Percentiles rank a stretch among this genome's conserved stretches.
Evolutionary conservation across 2,113 vertebrate genomes (phyloP).

Genomic region (Tachysurus vachellii): DNA sequence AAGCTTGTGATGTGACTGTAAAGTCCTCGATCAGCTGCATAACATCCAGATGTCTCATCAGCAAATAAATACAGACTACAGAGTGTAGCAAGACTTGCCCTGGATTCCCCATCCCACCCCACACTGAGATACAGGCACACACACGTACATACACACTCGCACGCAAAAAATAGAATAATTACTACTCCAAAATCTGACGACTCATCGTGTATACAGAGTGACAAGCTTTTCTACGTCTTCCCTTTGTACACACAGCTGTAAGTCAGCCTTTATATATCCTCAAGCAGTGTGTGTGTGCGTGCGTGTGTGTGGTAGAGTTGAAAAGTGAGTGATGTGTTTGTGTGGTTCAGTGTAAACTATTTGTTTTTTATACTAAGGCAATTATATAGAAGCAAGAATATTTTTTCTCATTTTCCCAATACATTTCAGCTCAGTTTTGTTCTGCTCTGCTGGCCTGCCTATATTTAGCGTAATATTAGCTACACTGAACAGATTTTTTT

Average conservation of each 20-base stretch:
- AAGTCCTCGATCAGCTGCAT: constrained; percentile 6
- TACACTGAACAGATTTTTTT: background rate
- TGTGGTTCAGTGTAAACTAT: background rate
- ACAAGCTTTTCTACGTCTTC: background rate
- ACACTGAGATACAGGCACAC: background rate
- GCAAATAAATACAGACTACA: constrained; percentile 13
- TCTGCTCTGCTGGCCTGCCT: background rate
- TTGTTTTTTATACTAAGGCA: background rate
- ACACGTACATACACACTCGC: background rate
- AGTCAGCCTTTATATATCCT: background rate
- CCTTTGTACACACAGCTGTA: background rate
- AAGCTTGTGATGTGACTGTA: background rate
- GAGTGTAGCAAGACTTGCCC: background rate
- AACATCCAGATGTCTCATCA: constrained; percentile 16
- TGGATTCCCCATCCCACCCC: background rate
- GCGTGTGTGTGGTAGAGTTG: background rate
- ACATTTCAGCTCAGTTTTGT: background rate
- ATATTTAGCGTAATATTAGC: background rate
- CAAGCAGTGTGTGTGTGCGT: background rate
- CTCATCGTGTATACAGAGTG: background rate
- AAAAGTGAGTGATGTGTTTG: background rate
- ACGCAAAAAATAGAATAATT: constrained; percentile 15
- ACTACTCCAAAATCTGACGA: background rate
- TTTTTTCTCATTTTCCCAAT: background rate
- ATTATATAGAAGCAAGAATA: background rate